These are phyloP conservation scores for Colaptes auratus DNA, from an alignment of 2,113 vertebrate species.

Conservation along the genomic window DNA sequence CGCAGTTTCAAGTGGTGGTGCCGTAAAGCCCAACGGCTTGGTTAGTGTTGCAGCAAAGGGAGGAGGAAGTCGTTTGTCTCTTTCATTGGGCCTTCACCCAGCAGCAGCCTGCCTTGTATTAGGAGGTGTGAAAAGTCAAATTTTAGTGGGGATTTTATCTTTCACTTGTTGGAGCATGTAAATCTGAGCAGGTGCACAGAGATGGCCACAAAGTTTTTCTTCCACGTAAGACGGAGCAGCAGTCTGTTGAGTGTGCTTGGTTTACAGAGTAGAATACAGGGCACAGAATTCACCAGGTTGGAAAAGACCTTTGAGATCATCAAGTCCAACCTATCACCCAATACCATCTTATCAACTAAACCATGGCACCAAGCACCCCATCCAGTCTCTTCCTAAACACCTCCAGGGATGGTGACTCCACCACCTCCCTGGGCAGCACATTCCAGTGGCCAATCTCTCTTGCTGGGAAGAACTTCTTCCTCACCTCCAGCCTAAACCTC, in stretches of 20 bases:
- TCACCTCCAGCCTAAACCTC: too few relatives aligned
- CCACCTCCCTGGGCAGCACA: too few relatives aligned
- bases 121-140: constrained; percentile 15
- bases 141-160: not conserved
- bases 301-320: too few relatives aligned
- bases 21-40: constrained; percentile 21
- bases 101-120: not conserved
- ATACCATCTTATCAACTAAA: too few relatives aligned
- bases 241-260: not conserved
- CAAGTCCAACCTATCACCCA: too few relatives aligned
- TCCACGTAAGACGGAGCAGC: not conserved
- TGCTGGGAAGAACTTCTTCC: too few relatives aligned
- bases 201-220: not conserved
- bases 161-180: not conserved
- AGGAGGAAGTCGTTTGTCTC: not conserved
- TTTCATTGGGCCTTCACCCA: not conserved
- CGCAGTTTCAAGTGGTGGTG: not conserved
- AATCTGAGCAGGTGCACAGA: not conserved
- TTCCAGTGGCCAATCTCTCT: too few relatives aligned
- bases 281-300: too few relatives aligned
- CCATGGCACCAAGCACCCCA: too few relatives aligned
- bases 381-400: too few relatives aligned
- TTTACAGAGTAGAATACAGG: too few relatives aligned
- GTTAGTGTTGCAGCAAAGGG: not conserved
- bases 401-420: too few relatives aligned